phyloP scores from a whole-genome alignment of 2,113 vertebrate genomes.

The Charina bottae region DNA sequence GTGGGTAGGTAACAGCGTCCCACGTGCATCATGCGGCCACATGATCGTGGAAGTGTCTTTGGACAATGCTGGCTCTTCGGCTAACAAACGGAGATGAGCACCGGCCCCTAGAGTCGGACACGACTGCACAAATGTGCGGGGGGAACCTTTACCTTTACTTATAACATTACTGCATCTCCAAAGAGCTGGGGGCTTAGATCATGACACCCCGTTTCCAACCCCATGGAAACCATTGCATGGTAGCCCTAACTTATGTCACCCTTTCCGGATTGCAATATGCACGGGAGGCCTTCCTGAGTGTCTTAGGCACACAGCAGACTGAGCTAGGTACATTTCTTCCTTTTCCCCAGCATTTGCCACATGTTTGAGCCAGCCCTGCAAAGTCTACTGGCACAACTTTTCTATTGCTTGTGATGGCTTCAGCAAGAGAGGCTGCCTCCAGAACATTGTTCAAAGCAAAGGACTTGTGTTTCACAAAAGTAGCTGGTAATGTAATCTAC shows the following conservation, averaged over 20 bases:
- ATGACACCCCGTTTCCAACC: neutral
- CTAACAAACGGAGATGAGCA: too few relatives aligned
- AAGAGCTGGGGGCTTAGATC: neutral
- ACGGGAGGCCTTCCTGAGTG: neutral
- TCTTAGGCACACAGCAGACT: neutral
- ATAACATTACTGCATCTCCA: too few relatives aligned
- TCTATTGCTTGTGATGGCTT: neutral
- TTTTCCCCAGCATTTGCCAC: neutral
- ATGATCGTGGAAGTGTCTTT: too few relatives aligned
- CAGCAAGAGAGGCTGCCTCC: neutral
- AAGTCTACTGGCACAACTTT: neutral
- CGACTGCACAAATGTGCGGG: too few relatives aligned
- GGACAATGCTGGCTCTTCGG: too few relatives aligned
- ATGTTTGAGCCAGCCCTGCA: neutral
- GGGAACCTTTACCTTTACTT: too few relatives aligned
- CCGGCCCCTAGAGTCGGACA: too few relatives aligned
- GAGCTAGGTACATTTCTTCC: neutral
- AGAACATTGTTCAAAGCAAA: neutral
- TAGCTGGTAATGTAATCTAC: neutral
- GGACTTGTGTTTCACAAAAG: neutral
- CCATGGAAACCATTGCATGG: neutral
- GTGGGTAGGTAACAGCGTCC: too few relatives aligned
- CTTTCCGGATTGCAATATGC: neutral
- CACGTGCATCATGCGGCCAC: too few relatives aligned
- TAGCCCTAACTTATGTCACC: neutral